Conservation (phyloP, 2,113 vertebrate genomes). For the Mobula birostris region DNA sequence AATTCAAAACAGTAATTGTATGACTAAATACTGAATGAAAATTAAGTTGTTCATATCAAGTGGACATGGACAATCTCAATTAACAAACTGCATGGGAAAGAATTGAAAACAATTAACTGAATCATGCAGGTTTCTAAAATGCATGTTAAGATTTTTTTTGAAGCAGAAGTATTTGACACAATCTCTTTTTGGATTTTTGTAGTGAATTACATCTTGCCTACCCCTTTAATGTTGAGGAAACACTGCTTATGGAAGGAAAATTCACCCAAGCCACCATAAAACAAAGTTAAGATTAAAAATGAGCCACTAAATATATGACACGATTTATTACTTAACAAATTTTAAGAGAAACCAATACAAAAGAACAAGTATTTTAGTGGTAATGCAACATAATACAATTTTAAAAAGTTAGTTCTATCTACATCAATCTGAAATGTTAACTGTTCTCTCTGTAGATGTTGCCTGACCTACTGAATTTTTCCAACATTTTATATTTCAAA, state of each 20-base stretch:
- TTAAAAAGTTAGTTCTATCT: not conserved
- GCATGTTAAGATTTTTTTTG: not conserved
- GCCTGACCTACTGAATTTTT: no score
- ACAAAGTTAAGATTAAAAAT: not conserved
- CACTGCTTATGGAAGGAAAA: not conserved
- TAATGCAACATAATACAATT: not conserved
- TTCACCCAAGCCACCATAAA: not conserved
- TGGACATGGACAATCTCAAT: not conserved
- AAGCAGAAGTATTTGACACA: not conserved
- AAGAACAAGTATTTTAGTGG: not conserved
- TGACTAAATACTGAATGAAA: not conserved
- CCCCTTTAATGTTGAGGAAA: not conserved
- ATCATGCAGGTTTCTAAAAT: not conserved
- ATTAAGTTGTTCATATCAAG: not conserved
- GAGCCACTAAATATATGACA: not conserved
- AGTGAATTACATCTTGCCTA: not conserved
- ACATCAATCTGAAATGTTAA: no score
- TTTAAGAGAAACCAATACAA: not conserved
- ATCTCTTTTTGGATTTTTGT: not conserved
- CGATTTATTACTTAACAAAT: not conserved
- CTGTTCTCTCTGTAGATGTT: no score
- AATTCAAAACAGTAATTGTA: not conserved
- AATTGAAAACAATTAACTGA: no score
- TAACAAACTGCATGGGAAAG: not conserved
- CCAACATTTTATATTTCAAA: no score